Conservation (phyloP, 53 echinoderm and acorn worm species). For the Patiria pectinifera region DNA sequence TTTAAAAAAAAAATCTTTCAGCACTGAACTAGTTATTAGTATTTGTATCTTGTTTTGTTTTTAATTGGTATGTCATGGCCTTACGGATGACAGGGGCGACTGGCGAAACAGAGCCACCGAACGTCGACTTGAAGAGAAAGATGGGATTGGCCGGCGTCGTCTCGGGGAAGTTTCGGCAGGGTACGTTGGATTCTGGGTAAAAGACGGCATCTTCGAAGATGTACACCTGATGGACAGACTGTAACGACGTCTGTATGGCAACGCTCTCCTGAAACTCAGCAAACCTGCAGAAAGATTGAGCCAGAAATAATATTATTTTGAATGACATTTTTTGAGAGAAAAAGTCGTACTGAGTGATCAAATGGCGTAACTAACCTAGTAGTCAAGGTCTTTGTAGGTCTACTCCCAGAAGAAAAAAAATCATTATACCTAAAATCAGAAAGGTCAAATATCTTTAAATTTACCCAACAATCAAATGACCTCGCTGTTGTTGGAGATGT, state of each 20-base stretch:
- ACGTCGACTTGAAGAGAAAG: conserved; percentile 58
- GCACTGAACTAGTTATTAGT: too few species aligned
- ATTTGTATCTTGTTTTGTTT: too few species aligned
- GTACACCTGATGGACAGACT: conserved; percentile 68
- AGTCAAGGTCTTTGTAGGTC: too few species aligned
- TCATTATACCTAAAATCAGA: too few species aligned
- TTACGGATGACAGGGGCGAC: conserved; percentile 58
- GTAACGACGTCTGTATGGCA: conserved; percentile 71
- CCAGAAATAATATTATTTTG: neutral
- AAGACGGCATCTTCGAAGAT: conserved; percentile 76
- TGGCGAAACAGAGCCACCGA: conserved; percentile 31
- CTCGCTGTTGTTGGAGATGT: too few species aligned
- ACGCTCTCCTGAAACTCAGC: conserved; percentile 79
- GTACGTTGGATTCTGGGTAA: conserved; percentile 59
- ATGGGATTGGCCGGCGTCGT: conserved; percentile 50
- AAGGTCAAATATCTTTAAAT: too few species aligned
- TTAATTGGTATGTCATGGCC: neutral
- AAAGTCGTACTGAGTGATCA: too few species aligned
- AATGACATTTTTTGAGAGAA: too few species aligned
- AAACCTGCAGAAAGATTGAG: conserved; percentile 32
- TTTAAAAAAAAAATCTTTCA: too few species aligned
- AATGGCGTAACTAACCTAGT: too few species aligned
- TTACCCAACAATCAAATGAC: too few species aligned
- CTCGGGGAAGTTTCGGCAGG: conserved; percentile 66
- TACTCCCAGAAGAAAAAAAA: too few species aligned